Percentiles rank a stretch among this genome's conserved stretches.
These are phyloP conservation scores for Bubo bubo DNA, from an alignment of 2,113 vertebrate genomes.

Conservation along the genomic window DNA sequence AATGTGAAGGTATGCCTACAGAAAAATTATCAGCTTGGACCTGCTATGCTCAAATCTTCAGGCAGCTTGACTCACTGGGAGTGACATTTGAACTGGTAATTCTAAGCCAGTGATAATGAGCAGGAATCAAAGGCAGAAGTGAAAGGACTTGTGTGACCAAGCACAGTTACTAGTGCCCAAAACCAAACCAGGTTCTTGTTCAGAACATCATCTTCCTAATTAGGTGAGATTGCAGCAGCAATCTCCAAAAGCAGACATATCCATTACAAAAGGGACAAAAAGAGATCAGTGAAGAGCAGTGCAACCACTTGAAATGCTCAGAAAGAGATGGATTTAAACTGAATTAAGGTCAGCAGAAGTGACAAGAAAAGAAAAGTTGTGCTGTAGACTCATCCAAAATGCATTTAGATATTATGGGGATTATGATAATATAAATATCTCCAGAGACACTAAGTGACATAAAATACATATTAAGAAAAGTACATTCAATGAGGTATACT, in stretches of 20 bases:
- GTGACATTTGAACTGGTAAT: neutral
- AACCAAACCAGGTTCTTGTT: neutral
- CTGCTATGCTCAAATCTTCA: neutral
- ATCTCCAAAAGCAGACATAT: neutral
- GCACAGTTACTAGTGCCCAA: neutral
- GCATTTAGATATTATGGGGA: neutral
- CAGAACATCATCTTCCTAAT: neutral
- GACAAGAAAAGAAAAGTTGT: neutral
- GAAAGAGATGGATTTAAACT: neutral
- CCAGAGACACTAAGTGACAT: neutral
- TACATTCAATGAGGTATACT: neutral
- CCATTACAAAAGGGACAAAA: neutral
- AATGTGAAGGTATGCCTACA: neutral
- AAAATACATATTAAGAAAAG: neutral
- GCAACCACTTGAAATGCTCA: neutral
- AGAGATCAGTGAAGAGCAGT: neutral
- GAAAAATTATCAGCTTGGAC: neutral
- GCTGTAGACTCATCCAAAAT: neutral
- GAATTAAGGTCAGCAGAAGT: constrained; percentile 23
- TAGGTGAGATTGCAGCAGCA: neutral
- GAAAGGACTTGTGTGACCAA: neutral
- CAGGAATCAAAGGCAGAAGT: neutral
- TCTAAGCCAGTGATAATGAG: neutral
- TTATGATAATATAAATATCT: neutral
- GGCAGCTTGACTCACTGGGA: neutral